These are phyloP conservation scores for Pachycephala philippinensis DNA, from an alignment of 2,113 vertebrate genomes.

Conservation along the genomic window DNA sequence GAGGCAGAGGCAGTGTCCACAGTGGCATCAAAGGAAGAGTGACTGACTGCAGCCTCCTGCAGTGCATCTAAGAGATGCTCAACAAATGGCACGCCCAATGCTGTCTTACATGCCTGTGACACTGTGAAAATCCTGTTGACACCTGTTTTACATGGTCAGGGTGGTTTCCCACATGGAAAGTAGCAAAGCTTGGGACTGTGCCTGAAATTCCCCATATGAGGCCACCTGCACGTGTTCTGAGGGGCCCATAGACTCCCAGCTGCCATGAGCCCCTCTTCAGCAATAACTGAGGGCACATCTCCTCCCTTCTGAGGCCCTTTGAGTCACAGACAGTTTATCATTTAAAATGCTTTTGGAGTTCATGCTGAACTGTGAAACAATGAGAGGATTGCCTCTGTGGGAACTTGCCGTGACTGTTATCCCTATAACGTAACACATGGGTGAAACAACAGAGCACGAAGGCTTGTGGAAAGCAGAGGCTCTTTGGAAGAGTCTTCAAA, in stretches of 20 bases:
- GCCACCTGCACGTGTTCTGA: not conserved
- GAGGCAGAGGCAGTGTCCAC: rapidly evolving
- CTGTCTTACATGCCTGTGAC: rapidly evolving
- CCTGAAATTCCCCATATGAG: not conserved
- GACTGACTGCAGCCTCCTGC: not conserved
- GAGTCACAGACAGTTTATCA: not conserved
- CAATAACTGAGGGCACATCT: not conserved
- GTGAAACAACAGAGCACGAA: not conserved
- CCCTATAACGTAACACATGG: rapidly evolving
- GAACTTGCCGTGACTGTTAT: rapidly evolving
- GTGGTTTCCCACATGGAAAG: not conserved
- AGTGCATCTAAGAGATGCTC: not conserved
- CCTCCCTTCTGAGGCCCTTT: not conserved
- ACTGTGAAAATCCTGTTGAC: not conserved
- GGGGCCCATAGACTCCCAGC: not conserved
- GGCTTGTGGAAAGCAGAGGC: not conserved
- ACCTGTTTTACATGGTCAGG: not conserved
- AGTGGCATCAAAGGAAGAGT: not conserved
- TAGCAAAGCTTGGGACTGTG: not conserved
- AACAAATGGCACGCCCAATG: no score
- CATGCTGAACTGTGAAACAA: not conserved
- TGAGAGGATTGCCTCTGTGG: not conserved
- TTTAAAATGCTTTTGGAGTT: not conserved
- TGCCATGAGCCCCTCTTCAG: not conserved
- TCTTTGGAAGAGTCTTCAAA: not conserved